Evolutionary conservation across 2,113 vertebrate genomes (phyloP).

Genomic region (Catharus bicknelli): DNA sequence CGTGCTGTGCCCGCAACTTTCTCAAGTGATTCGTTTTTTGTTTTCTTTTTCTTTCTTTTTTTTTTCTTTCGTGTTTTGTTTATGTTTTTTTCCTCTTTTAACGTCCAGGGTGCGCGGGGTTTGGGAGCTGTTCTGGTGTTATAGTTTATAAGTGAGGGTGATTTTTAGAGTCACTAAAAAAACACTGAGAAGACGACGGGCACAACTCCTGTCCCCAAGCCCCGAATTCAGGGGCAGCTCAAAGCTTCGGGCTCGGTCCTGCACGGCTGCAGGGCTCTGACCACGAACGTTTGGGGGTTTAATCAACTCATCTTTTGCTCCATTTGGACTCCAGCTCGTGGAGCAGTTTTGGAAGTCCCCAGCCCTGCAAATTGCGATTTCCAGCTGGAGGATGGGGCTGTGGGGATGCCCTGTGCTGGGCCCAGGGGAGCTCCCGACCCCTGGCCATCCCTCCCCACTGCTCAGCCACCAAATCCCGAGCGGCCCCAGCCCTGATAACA

Average conservation of each 20-base stretch:
- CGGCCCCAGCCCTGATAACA: neutral
- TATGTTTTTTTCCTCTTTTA: neutral
- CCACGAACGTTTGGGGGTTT: accelerated
- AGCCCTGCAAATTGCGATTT: neutral
- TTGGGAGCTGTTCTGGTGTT: neutral
- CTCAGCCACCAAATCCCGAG: neutral
- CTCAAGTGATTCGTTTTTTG: neutral
- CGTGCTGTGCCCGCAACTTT: neutral
- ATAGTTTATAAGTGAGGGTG: neutral
- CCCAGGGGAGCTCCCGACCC: accelerated
- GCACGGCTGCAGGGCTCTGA: neutral
- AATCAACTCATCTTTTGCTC: neutral
- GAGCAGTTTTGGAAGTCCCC: too few species aligned
- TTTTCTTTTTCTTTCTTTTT: too few species aligned
- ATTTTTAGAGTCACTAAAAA: neutral
- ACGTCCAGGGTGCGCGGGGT: neutral
- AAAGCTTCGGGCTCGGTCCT: accelerated
- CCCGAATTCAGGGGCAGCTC: neutral
- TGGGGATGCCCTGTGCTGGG: accelerated
- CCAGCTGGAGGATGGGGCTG: accelerated
- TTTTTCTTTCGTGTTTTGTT: too few species aligned
- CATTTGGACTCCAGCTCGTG: accelerated
- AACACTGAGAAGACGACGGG: accelerated
- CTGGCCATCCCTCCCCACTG: accelerated
- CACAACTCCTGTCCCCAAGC: accelerated